Base-by-base conservation (phyloP, 1,140 invertebrate species). In the Euglossa dilemma region DNA sequence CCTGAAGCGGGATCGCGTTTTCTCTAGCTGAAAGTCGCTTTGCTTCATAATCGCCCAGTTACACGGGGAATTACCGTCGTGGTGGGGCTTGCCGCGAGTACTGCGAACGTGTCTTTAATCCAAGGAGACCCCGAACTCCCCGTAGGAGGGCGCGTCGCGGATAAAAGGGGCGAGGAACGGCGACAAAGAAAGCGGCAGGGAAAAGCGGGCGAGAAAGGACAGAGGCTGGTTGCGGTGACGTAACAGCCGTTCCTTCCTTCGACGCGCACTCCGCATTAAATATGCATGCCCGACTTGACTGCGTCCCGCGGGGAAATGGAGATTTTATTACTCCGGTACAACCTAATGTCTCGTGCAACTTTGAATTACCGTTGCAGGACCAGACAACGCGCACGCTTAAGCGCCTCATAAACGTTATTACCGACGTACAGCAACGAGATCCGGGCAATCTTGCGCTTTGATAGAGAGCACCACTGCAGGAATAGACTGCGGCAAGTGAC, bases 311-410 rank as follows among this genome's bases (percentile, higher is more conserved):
- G 88, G 88, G 85, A 89, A 90, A 90, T 90, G 89, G 89, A 87
- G 88, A 90, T 90, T 90, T 90, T 90, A 90, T 89, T 90, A 87
- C 89, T 84, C 74, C 83, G 56, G 75, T 90, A 91, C 88, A 86
- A 88, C 80, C 88, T 88, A 88, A 88, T 88, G 86, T 84, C 82
- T 90, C 76, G 80, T 88, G 87, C 87, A 89, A 89, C 77, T 88
- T 86, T 86, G 88, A 89, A 88, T 89, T 87, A 89, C 80, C 80
- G 84, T 57, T 67, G 82, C 78, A 73, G 63, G 79, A 80, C 85
- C 7, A 23, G 70, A 67, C 43, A 64, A 45, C 63, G 76, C 20
- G 70, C 50, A 64, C 74, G 67, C 77, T 87, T 87, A 80, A 87
- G 72, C 76, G 66, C 67, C 67, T 72, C 63, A 66, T 67, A 69